Evolutionary conservation across 2,113 vertebrate species (phyloP).

Genomic region (Sinocyclocheilus grahami): DNA sequence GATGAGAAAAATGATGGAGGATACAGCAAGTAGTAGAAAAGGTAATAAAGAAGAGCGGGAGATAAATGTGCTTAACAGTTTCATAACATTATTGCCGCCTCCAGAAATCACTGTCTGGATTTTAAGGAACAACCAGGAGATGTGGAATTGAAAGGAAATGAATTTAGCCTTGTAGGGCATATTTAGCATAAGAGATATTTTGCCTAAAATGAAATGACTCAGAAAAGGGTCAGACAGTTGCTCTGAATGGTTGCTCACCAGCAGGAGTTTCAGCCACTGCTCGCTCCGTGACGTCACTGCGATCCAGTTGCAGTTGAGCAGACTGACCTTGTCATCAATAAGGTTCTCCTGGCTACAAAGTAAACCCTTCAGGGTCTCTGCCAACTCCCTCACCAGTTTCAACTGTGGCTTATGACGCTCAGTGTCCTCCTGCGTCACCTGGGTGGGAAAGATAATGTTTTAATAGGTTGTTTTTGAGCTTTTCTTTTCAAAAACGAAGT

Average conservation of each 20-base stretch:
- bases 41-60: background rate
- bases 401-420: constrained; percentile 84
- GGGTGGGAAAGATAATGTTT: background rate
- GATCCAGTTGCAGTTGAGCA: constrained; percentile 94
- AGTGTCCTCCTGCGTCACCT: constrained; percentile 86
- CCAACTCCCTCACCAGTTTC: constrained; percentile 85
- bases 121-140: constrained; percentile 20
- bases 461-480: background rate
- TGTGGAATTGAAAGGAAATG: constrained; percentile 39
- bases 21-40: background rate
- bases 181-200: constrained; percentile 22
- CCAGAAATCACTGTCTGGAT: background rate
- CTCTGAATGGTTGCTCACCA: constrained; percentile 76
- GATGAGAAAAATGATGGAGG: background rate
- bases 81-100: constrained; percentile 27
- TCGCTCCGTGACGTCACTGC: constrained; percentile 94
- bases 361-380: constrained; percentile 84
- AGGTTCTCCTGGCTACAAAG: constrained; percentile 84
- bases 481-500: background rate
- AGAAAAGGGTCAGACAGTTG: background rate
- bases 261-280: constrained; percentile 91
- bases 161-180: constrained; percentile 2
- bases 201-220: background rate
- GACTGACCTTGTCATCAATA: constrained; percentile 94
- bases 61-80: constrained; percentile 6